Base-by-base conservation (phyloP, 2,113 vertebrate species). In the Saiga tatarica region DNA sequence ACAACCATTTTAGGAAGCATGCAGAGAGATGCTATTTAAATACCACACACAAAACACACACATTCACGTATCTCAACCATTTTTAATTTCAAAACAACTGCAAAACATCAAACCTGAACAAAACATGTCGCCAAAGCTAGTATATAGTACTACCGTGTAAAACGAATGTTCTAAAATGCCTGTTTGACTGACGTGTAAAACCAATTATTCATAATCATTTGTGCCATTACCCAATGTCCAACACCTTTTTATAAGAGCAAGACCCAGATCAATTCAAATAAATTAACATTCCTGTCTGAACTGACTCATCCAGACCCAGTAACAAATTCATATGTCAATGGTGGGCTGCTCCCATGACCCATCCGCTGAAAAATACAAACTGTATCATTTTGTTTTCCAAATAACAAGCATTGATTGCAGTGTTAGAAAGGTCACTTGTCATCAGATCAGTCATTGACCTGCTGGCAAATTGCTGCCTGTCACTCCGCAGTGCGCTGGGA, bases 341-440 rank as follows among this genome's bases (percentile, higher is more conserved):
- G 25, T 62, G 28, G 83, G 82, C 53, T 87, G 94, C 71, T 91
- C 97, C 78, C 52, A 4, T 39, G 93, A 90, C 91, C 88, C 23
- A 52, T 52, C 85, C 8, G 6, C 89, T 92, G 55, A 98, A 95
- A 97, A 97, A 95, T 95, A 96, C 97, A 97, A 96, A 97, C 91
- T 95, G 94, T 92, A 95, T 96, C 97, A 97, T 97, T 97, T 96
- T 97, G 97, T 98, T 97, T 98, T 87, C 96, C 94, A 97, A 97
- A 97, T 97, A 97, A 96, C 89, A 91, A 93, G 96, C 97, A 97
- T 55, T 96, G 97, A 98, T 85, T 97, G 89, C 96, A 93, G 87
- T 60, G 93, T 84, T 84, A 90, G 83, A 98, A 98, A 98, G 97
- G 96, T 97, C 95, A 95, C 87, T 93, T 96, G 89, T 98, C 96